Percentiles rank a stretch among this genome's conserved stretches.
phyloP scores from a whole-genome alignment of 2,797 vertebrate species.

The Acridotheres tristis region DNA sequence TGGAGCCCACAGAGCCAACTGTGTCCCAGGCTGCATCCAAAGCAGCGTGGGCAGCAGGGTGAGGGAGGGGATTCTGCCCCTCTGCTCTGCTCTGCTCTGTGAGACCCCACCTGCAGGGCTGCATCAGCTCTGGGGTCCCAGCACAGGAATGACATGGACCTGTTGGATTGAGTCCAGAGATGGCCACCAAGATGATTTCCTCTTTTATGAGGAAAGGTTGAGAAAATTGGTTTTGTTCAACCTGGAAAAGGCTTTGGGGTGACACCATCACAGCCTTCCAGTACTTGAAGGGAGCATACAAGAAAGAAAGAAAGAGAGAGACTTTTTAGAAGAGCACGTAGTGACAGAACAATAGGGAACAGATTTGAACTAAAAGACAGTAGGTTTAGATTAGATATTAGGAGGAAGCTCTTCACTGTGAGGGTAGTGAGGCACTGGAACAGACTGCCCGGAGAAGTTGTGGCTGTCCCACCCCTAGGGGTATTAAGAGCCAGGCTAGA shows the following conservation, averaged over 20 bases:
- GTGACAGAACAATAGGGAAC: neutral
- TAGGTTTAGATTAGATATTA: neutral
- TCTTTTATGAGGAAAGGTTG: neutral
- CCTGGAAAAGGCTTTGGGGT: neutral
- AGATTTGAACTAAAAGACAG: neutral
- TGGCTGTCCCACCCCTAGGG: neutral
- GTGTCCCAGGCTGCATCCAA: neutral
- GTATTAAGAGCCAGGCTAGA: too few species aligned
- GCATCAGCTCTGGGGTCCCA: neutral
- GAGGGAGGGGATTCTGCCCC: neutral
- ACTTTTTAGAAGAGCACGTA: neutral
- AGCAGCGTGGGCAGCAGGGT: fast-evolving
- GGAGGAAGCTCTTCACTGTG: neutral
- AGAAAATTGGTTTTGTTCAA: neutral
- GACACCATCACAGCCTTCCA: neutral
- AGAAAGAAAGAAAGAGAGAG: neutral
- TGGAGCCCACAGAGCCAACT: neutral
- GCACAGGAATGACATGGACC: neutral
- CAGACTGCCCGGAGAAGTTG: neutral
- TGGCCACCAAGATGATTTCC: neutral
- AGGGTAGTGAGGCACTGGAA: neutral
- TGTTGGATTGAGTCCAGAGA: neutral
- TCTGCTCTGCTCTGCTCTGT: neutral
- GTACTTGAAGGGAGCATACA: too few species aligned
- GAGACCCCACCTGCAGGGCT: neutral